A percentile compares a stretch with the other conserved stretches of the same genome.
These are phyloP conservation scores for Onychostoma macrolepis DNA, from an alignment of 2,113 vertebrate genomes.

Conservation along the genomic window DNA sequence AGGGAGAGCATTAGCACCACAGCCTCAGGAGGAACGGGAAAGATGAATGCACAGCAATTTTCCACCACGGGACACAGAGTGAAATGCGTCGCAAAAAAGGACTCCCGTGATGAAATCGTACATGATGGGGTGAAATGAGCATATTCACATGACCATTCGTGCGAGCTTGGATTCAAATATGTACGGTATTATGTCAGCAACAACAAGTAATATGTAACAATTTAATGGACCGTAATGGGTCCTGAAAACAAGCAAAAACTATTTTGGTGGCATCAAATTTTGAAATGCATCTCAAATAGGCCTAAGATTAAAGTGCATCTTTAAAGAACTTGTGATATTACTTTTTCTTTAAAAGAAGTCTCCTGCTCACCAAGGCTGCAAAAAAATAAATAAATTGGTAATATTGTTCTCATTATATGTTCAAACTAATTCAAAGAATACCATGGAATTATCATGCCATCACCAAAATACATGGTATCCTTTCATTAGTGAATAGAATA, in stretches of 20 bases:
- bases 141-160: background rate
- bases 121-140: slow-evolving; percentile 6
- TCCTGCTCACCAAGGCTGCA: too few species aligned
- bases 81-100: slow-evolving; percentile 23
- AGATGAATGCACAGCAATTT: slow-evolving; percentile 55
- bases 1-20: slow-evolving; percentile 74
- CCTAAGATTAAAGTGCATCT: background rate
- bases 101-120: background rate
- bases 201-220: background rate
- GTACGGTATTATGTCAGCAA: background rate
- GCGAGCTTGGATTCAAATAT: background rate
- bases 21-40: slow-evolving; percentile 65
- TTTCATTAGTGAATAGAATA: too few species aligned
- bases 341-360: too few species aligned
- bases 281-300: background rate
- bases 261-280: background rate
- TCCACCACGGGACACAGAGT: background rate
- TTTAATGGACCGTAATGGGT: background rate
- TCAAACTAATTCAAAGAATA: too few species aligned
- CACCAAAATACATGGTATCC: too few species aligned
- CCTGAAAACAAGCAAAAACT: background rate
- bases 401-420: too few species aligned
- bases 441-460: too few species aligned
- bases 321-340: background rate
- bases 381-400: too few species aligned